Conservation (phyloP, 2,113 vertebrate genomes). For the Chascanopsetta lugubris region DNA sequence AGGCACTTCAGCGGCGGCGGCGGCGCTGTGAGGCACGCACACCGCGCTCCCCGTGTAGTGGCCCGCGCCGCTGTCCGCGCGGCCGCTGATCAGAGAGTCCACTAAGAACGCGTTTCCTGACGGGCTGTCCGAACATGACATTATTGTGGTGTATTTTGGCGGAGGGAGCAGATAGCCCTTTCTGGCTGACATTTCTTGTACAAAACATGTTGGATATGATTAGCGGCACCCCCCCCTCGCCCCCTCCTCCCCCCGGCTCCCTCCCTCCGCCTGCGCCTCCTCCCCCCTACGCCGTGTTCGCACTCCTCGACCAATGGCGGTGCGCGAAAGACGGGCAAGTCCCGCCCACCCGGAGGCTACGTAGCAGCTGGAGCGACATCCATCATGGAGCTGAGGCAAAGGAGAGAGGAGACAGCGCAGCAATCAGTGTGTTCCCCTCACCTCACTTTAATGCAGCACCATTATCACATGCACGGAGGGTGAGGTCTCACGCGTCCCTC, state of each 20-base stretch:
- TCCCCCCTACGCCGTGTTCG: slow-evolving; percentile 85
- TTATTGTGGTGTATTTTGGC: slow-evolving; percentile 99
- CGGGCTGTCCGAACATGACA: slow-evolving; percentile 99
- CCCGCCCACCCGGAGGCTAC: slow-evolving; percentile 89
- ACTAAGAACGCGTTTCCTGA: slow-evolving; percentile 98
- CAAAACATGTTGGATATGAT: slow-evolving; percentile 99
- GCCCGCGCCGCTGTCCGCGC: slow-evolving; percentile 86
- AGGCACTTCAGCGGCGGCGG: slow-evolving; percentile 87
- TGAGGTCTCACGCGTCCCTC: slow-evolving; percentile 39
- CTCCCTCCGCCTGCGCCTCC: too few species aligned
- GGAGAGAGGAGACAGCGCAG: slow-evolving; percentile 73
- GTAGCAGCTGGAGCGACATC: slow-evolving; percentile 86
- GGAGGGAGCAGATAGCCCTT: slow-evolving; percentile 97
- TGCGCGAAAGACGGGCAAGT: slow-evolving; percentile 82
- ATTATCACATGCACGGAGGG: slow-evolving; percentile 34
- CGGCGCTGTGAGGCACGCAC: slow-evolving; percentile 87
- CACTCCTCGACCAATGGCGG: slow-evolving; percentile 91
- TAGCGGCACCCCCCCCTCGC: slow-evolving; percentile 90
- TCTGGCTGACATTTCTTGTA: slow-evolving; percentile 99
- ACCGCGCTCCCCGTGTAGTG: slow-evolving; percentile 89
- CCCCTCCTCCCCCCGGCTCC: too few species aligned
- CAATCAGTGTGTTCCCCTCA: slow-evolving; percentile 69
- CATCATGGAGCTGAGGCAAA: slow-evolving; percentile 85
- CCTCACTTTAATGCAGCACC: slow-evolving; percentile 67
- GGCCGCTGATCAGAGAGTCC: slow-evolving; percentile 96